Percentiles rank a stretch among this genome's conserved stretches.
phyloP scores from a whole-genome alignment of 2,113 vertebrate species.

The Thamnophis sirtalis region DNA sequence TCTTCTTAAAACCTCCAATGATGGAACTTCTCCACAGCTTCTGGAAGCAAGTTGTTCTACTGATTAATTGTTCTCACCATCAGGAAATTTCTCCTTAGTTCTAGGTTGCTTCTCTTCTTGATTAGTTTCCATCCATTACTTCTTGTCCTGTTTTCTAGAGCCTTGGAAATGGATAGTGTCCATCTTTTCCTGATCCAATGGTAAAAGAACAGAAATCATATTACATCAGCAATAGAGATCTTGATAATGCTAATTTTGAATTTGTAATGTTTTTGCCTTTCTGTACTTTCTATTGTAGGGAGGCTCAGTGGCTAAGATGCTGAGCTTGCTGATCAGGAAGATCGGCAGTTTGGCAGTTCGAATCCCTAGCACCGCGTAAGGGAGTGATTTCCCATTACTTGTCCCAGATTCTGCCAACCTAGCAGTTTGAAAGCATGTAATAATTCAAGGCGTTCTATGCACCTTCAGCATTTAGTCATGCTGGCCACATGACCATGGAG shows the following conservation, averaged over 20 bases:
- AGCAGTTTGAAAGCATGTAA: no score
- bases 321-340: no score
- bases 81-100: not conserved
- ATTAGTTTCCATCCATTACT: not conserved
- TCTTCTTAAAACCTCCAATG: not conserved
- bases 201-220: not conserved
- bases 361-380: no score
- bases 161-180: not conserved
- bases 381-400: no score
- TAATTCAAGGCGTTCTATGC: no score
- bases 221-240: not conserved
- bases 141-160: not conserved
- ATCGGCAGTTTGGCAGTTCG: no score
- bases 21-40: not conserved
- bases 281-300: not conserved
- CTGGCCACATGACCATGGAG: no score
- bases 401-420: no score
- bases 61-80: not conserved
- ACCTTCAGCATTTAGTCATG: no score
- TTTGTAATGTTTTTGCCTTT: not conserved
- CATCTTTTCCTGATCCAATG: not conserved
- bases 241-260: not conserved
- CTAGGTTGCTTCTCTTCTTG: not conserved
- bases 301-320: no score
- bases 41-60: not conserved